Evolutionary conservation across 2,797 vertebrate species (phyloP).

Genomic region (Spondyliosoma cantharus): DNA sequence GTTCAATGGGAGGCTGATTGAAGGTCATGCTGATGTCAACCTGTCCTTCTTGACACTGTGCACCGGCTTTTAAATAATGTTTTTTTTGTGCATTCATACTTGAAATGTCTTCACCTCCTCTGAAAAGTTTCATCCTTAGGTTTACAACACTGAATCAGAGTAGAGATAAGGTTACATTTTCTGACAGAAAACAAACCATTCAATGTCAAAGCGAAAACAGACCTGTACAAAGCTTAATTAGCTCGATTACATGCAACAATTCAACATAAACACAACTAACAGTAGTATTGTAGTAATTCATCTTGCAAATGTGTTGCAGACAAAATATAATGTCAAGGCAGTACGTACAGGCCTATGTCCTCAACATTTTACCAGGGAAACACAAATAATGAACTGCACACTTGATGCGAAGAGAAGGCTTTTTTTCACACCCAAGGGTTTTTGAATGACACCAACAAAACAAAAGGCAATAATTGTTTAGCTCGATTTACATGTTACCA

Average conservation of each 20-base stretch:
- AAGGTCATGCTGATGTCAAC: not conserved
- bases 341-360: too few relatives aligned
- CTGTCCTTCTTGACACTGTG: constrained; percentile 6
- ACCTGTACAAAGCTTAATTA: too few relatives aligned
- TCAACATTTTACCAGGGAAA: not conserved
- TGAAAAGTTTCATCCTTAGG: not conserved
- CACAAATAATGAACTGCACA: too few relatives aligned
- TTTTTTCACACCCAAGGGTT: not conserved
- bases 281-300: too few relatives aligned
- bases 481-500: too few relatives aligned
- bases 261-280: too few relatives aligned
- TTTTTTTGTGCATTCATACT: not conserved
- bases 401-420: too few relatives aligned
- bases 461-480: too few relatives aligned
- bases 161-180: not conserved
- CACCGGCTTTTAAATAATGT: not conserved
- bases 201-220: too few relatives aligned
- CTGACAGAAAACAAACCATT: too few relatives aligned
- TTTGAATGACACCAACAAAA: too few relatives aligned
- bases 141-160: not conserved
- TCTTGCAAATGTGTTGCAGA: not conserved
- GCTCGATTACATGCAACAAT: not conserved
- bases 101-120: not conserved
- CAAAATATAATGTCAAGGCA: not conserved
- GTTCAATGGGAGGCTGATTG: not conserved